Evolutionary conservation across 2,113 vertebrate species (phyloP).

Genomic region (Murina feae): DNA sequence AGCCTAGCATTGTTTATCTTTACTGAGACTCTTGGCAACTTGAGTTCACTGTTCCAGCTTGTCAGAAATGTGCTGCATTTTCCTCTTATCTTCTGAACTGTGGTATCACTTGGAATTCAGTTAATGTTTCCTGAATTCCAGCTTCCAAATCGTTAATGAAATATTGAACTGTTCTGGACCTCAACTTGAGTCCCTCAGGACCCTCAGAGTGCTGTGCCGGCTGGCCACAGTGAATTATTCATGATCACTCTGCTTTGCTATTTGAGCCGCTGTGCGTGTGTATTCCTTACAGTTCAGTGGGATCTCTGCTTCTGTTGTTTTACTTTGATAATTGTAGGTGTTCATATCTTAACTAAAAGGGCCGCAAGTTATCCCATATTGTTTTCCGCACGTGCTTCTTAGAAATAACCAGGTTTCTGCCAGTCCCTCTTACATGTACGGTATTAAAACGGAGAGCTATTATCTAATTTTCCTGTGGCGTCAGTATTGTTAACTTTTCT

Average conservation of each 20-base stretch:
- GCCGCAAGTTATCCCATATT: neutral
- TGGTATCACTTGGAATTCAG: neutral
- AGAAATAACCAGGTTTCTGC: neutral
- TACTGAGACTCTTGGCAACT: neutral
- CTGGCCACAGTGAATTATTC: neutral
- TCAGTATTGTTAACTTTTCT: neutral
- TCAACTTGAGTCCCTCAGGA: neutral
- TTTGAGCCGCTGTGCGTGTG: neutral
- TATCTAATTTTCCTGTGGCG: neutral
- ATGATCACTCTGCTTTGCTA: neutral
- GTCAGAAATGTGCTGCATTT: constrained; percentile 7
- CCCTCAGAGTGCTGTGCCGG: neutral
- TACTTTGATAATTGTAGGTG: neutral
- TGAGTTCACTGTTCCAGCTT: neutral
- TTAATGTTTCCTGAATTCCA: neutral
- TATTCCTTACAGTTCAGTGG: neutral
- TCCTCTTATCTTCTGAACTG: neutral
- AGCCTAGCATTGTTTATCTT: neutral
- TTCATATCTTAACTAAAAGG: neutral
- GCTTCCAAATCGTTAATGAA: neutral
- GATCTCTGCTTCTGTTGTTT: neutral
- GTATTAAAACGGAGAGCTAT: neutral
- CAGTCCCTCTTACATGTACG: neutral
- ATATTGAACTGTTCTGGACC: neutral
- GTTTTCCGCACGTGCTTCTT: neutral